Evolutionary conservation across 2,888 invertebrate species (phyloP).

Genomic region (Crepidodera aurea): DNA sequence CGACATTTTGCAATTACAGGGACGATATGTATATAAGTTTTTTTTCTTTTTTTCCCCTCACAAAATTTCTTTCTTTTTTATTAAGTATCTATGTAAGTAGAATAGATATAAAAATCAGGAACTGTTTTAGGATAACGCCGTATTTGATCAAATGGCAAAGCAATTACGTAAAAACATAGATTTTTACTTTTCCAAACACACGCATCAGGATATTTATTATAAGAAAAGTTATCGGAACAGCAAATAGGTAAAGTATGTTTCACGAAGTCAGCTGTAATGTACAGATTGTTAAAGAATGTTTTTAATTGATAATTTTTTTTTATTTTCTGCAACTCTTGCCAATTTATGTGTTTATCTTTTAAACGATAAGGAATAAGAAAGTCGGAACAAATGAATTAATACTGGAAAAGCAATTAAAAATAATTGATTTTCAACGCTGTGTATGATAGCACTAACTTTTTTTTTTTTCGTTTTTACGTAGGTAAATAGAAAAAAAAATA

Average conservation of each 20-base stretch:
- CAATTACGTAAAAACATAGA: conserved; percentile 16
- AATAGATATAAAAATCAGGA: background rate
- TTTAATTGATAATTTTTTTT: conserved; percentile 28
- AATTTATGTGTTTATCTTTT: conserved; percentile 20
- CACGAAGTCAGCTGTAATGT: conserved; percentile 33
- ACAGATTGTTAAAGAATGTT: conserved; percentile 39
- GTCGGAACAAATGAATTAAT: conserved; percentile 17
- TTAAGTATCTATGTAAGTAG: no score
- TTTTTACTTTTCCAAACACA: conserved; percentile 16
- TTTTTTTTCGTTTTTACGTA: background rate
- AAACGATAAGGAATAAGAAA: conserved; percentile 28
- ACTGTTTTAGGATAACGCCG: background rate
- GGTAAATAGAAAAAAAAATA: no score
- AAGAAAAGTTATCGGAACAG: conserved; percentile 32
- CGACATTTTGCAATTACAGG: no score
- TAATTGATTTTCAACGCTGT: background rate
- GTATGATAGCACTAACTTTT: background rate
- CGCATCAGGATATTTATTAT: conserved; percentile 18
- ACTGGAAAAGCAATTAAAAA: conserved; percentile 18
- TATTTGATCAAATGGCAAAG: background rate
- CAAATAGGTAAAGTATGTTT: conserved; percentile 38
- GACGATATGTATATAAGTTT: no score
- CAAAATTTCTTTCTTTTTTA: no score
- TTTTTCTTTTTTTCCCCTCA: no score
- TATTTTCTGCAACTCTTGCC: conserved; percentile 29